Evolutionary conservation across 2,797 vertebrate genomes (phyloP), one percentile per base, ranked within the genome.

Genomic region (Setipinna tenuifilis): DNA sequence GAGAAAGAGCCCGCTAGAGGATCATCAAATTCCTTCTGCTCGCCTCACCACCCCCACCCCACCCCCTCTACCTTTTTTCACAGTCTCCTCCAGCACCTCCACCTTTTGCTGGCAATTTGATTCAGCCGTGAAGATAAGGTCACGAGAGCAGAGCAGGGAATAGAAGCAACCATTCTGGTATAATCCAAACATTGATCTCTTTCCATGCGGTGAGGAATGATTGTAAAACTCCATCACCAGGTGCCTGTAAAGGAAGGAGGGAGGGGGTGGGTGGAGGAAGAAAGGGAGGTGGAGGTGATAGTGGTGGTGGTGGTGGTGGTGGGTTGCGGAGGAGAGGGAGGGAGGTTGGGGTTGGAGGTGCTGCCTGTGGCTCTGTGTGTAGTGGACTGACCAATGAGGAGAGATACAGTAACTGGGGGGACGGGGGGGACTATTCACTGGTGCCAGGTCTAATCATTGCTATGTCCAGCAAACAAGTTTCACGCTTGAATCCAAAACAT

Each of bases 141-240:
- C 87, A 85, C 87, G 84, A 84, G 82, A 89, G 88, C 48, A 25
- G 50, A 75, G 28, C 88, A 88, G 89, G 68, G 28, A 59, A 83
- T 50, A 46, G 48, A 46, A 19, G 46, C 65, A 61, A 87, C 81
- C 90, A 90, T 91, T 89, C 92, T 87, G 84, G 50, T 90, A 88
- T 92, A 93, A 94, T 95, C 92, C 88, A 88, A 82, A 87, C 91
- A 92, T 91, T 91, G 93, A 94, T 95, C 93, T 91, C 82, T 82
- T 87, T 88, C 90, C 89, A 93, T 94, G 92, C 92, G 92, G 91
- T 85, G 88, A 41, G 90, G 87, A 88, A 84, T 91, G 95, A 94
- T 94, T 92, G 92, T 92, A 85, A 91, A 86, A 87, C 86, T 89
- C 90, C 90, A 92, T 90, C 89, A 88, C 89, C 81, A 85, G 84